phyloP scores from a whole-genome alignment of 1,140 invertebrate species.

The Drosophila kurseongensis region DNA sequence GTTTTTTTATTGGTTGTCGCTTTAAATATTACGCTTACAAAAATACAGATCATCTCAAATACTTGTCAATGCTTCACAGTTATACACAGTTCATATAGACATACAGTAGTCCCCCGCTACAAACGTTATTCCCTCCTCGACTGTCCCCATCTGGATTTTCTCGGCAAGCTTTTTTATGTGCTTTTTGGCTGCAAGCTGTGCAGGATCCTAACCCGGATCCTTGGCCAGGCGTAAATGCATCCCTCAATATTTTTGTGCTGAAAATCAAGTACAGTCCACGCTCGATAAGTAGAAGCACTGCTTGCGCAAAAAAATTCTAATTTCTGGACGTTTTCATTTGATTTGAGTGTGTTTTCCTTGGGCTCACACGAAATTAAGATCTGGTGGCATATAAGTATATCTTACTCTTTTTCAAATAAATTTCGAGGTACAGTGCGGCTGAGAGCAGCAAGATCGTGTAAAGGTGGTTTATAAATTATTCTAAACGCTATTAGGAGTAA shows the following conservation, averaged over 20 bases:
- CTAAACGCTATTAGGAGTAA: not conserved
- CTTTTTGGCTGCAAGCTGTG: slow-evolving; percentile 27
- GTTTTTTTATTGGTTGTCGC: slow-evolving; percentile 18
- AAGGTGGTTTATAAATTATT: slow-evolving; percentile 8
- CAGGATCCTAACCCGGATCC: slow-evolving; percentile 8
- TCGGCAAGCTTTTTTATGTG: slow-evolving; percentile 22
- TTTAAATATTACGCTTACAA: slow-evolving; percentile 79
- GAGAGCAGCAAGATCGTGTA: slow-evolving; percentile 3
- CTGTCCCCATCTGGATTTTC: slow-evolving; percentile 8
- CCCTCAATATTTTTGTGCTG: slow-evolving; percentile 17
- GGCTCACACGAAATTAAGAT: slow-evolving; percentile 5
- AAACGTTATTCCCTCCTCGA: not conserved
- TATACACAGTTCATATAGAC: slow-evolving; percentile 73
- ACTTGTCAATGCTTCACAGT: slow-evolving; percentile 76
- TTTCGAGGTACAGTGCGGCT: slow-evolving; percentile 9
- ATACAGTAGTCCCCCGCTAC: slow-evolving; percentile 40
- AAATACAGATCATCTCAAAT: slow-evolving; percentile 82
- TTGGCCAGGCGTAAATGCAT: not conserved
- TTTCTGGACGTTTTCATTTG: slow-evolving; percentile 52
- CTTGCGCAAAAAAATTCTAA: slow-evolving; percentile 25
- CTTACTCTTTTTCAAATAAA: slow-evolving; percentile 7
- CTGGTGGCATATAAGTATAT: slow-evolving; percentile 1
- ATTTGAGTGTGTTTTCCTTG: slow-evolving; percentile 20
- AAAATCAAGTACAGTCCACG: slow-evolving; percentile 22
- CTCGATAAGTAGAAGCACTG: slow-evolving; percentile 16